Evolutionary conservation across 2,797 vertebrate species (phyloP), one percentile per base, ranked within the genome.

Genomic region (Decapterus maruadsi): DNA sequence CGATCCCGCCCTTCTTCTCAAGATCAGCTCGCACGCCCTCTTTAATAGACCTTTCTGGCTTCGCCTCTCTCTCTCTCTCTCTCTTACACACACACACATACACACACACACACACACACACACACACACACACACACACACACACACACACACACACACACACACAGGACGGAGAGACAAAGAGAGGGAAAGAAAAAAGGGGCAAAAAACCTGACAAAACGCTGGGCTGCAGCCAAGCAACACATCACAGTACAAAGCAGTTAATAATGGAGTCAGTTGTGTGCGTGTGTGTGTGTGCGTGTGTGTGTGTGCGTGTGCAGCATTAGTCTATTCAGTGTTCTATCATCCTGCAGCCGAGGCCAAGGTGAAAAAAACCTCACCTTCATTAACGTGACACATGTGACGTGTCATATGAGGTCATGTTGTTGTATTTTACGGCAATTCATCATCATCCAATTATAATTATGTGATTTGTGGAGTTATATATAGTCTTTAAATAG

Each of bases 1-100:
- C 57, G 91, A 87, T 92, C 78, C 89, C 88, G 90, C 78, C 88
- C 89, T 89, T 69, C 81, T 75, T 87, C 82, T 86, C 70, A 88
- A 90, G 58, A 80, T 59, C 68, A 56, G 48, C 29, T 67, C 0
- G 70, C 77, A 50, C 59, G 4, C 76, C 77, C 54, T 50, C 48
- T 84, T 72, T 46, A 83, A 65, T 61, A 62, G n/a, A 2, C 43
- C 43, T 50, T 42, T 57, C 20, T 36, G 17, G 7, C 26, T 31
- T 8, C 12, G 26, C 1, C 53, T 16, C 22, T 54, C 54, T 34
- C 34, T 45, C 60, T 36, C 34, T 36, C 34, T 36, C 34, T 34
- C 34, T 34, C 34, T 31, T 6, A 34, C 31, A 34, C 31, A 34
- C 31, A 61, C 19, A 66, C 19, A 72, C 40, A 55, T 1, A 57